These are phyloP conservation scores for Bergia sp. DNA, from an alignment of 92 coral and sea anemone genomes.

Conservation along the genomic window DNA sequence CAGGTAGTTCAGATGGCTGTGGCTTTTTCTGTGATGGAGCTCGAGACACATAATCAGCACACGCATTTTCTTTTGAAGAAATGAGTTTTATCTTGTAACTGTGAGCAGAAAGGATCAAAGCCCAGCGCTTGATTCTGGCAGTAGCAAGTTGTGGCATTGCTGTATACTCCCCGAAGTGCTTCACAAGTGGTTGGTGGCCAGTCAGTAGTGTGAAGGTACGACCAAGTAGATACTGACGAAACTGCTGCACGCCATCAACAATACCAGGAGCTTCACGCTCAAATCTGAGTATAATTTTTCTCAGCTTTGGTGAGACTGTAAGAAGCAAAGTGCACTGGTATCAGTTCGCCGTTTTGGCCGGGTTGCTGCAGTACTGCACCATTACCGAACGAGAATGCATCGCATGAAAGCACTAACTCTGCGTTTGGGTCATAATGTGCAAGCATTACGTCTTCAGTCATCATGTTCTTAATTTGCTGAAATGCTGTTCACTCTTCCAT, in stretches of 20 bases:
- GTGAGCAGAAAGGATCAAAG: conserved; percentile 49
- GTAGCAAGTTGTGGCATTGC: conserved; percentile 56
- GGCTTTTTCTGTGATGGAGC: conserved; percentile 32
- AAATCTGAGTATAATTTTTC: too few relatives aligned
- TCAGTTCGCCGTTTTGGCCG: conserved; percentile 32
- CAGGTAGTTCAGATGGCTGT: background rate
- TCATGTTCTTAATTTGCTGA: conserved; percentile 16
- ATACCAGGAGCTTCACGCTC: too few relatives aligned
- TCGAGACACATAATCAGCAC: conserved; percentile 54
- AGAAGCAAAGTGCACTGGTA: conserved; percentile 44
- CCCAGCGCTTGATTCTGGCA: conserved; percentile 56
- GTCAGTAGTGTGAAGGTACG: conserved; percentile 15
- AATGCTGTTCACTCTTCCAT: conserved; percentile 29
- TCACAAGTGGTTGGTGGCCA: conserved; percentile 42
- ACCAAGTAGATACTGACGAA: conserved; percentile 47
- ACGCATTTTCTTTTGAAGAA: conserved; percentile 55
- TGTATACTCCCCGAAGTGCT: conserved; percentile 42
- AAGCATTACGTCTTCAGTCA: conserved; percentile 40
- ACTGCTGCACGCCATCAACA: background rate
- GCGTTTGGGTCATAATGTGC: conserved; percentile 55
- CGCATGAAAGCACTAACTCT: conserved; percentile 53
- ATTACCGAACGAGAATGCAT: conserved; percentile 53
- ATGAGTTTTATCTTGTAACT: conserved; percentile 41
- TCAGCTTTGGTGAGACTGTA: conserved; percentile 9
- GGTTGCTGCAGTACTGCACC: conserved; percentile 56